These are phyloP conservation scores for Athripsodes cinereus DNA, from an alignment of 2,888 invertebrate genomes.

Conservation along the genomic window DNA sequence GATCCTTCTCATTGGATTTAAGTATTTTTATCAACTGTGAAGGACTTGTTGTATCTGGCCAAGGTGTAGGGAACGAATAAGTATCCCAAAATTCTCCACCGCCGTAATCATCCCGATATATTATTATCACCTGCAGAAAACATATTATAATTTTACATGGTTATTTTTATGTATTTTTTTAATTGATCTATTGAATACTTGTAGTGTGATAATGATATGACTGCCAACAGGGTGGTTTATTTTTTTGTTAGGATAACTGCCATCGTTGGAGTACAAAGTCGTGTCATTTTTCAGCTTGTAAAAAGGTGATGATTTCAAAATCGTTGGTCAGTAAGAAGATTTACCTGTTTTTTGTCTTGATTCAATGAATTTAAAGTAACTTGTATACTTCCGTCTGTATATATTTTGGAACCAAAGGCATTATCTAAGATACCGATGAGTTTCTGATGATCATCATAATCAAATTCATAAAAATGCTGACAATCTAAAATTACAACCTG, in stretches of 20 bases:
- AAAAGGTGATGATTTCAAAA: too few relatives aligned
- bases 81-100: constrained; percentile 63
- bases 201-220: too few relatives aligned
- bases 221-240: too few relatives aligned
- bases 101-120: constrained; percentile 64
- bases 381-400: constrained; percentile 52
- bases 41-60: constrained; percentile 66
- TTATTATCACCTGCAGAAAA: constrained; percentile 50
- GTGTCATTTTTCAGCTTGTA: too few relatives aligned
- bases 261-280: too few relatives aligned
- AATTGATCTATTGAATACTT: too few relatives aligned
- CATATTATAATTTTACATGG: too few relatives aligned
- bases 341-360: constrained; percentile 54
- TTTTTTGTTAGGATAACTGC: too few relatives aligned
- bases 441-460: constrained; percentile 54
- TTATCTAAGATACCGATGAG: constrained; percentile 54
- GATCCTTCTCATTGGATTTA: constrained; percentile 48
- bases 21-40: constrained; percentile 55
- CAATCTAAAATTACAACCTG: constrained; percentile 73
- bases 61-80: constrained; percentile 67
- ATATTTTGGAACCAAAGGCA: constrained; percentile 55
- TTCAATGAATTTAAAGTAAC: constrained; percentile 59
- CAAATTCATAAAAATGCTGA: constrained; percentile 78
- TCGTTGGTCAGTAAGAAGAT: too few relatives aligned
- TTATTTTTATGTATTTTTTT: too few relatives aligned